Percentiles rank a stretch among this genome's conserved stretches.
These are phyloP conservation scores for Buceros bicornis DNA, from an alignment of 2,797 vertebrate genomes.

Conservation along the genomic window DNA sequence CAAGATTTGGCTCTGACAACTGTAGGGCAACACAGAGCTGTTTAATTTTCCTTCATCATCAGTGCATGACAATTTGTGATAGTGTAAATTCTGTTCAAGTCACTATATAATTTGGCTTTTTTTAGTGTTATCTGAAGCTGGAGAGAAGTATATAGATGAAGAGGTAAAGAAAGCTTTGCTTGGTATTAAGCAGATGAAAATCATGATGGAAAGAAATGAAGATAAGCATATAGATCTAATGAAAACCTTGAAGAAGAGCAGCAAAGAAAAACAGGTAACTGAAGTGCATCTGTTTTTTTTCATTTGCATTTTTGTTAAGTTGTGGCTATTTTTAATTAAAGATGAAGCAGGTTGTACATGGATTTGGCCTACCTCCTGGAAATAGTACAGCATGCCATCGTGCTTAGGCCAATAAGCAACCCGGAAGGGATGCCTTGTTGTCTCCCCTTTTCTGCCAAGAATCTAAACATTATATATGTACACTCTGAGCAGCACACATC, in stretches of 20 bases:
- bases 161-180: conserved; percentile 89
- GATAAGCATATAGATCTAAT: conserved; percentile 89
- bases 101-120: conserved; percentile 4
- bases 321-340: neutral
- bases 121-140: conserved; percentile 85
- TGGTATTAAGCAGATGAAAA: conserved; percentile 92
- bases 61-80: neutral
- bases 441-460: neutral
- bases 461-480: neutral
- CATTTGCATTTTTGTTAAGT: neutral
- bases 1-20: neutral
- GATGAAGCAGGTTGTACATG: neutral
- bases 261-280: conserved; percentile 88
- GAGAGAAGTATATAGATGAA: conserved; percentile 85
- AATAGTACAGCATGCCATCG: neutral
- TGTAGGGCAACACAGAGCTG: neutral
- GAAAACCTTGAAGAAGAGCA: conserved; percentile 88
- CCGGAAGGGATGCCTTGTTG: neutral
- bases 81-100: conserved; percentile 15
- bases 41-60: neutral
- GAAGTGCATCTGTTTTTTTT: neutral
- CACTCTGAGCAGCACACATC: neutral
- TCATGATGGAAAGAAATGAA: conserved; percentile 89
- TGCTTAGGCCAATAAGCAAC: neutral
- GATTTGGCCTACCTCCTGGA: neutral